phyloP scores from a whole-genome alignment of 2,888 invertebrate genomes.

The Clivina fossor region DNA sequence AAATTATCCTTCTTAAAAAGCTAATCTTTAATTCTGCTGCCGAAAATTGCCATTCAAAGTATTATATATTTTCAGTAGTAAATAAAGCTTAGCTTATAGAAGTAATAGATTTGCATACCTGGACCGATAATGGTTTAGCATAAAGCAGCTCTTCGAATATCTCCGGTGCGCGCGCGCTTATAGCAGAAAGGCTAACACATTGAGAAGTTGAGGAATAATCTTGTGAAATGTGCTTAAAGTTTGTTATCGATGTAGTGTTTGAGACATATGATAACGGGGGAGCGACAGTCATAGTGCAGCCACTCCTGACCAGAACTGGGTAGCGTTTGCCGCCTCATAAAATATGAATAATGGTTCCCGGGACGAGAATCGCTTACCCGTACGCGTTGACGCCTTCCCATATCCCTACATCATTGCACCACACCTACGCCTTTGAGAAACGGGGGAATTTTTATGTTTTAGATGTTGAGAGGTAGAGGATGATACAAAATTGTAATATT shows the following conservation, averaged over 20 bases:
- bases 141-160: too few species aligned
- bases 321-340: constrained; percentile 38
- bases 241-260: constrained; percentile 40
- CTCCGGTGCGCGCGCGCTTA: background rate
- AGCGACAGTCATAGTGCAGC: constrained; percentile 22
- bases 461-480: too few species aligned
- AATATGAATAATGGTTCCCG: constrained; percentile 37
- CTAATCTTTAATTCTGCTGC: constrained; percentile 10
- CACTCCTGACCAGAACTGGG: constrained; percentile 31
- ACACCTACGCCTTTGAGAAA: background rate
- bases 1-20: constrained; percentile 25
- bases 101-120: constrained; percentile 33
- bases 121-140: constrained; percentile 31
- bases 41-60: constrained; percentile 25
- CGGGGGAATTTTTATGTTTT: too few species aligned
- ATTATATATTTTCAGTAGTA: constrained; percentile 33
- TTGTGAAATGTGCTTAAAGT: constrained; percentile 41
- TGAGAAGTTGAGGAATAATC: constrained; percentile 29
- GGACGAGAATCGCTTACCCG: constrained; percentile 29
- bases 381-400: background rate
- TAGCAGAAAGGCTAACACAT: background rate
- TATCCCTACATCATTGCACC: background rate
- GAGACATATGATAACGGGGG: constrained; percentile 33
- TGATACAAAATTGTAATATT: too few species aligned
- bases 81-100: constrained; percentile 32